Percentiles rank a stretch among this genome's conserved stretches.
phyloP scores from a whole-genome alignment of 1,140 invertebrate species.

The Carcinoscorpius rotundicauda region DNA sequence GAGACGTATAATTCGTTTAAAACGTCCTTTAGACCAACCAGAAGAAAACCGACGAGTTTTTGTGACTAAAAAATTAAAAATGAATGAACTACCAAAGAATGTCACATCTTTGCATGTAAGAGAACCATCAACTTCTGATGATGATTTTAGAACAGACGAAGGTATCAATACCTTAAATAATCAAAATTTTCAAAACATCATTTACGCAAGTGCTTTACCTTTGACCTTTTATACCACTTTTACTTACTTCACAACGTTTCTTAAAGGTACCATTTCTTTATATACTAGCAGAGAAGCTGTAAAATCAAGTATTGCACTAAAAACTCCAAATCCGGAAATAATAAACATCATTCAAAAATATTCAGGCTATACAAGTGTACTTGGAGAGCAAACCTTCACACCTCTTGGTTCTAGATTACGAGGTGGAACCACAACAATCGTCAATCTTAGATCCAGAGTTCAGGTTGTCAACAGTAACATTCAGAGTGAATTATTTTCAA shows the following conservation, averaged over 20 bases:
- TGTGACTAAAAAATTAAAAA: too few species aligned
- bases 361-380: slow-evolving; percentile 2
- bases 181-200: too few species aligned
- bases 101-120: too few species aligned
- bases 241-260: slow-evolving; percentile 80
- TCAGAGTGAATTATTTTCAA: slow-evolving; percentile 1
- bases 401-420: slow-evolving; percentile 26
- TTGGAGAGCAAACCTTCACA: slow-evolving; percentile 3
- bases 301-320: slow-evolving; percentile 12
- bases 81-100: too few species aligned
- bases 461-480: slow-evolving; percentile 15
- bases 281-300: slow-evolving; percentile 23
- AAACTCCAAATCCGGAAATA: slow-evolving; percentile 17
- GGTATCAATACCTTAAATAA: too few species aligned
- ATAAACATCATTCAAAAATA: slow-evolving; percentile 9
- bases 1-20: too few species aligned
- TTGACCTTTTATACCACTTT: slow-evolving; percentile 58
- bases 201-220: slow-evolving; percentile 4
- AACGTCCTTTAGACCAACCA: too few species aligned
- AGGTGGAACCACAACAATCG: slow-evolving; percentile 28
- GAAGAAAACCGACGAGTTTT: too few species aligned
- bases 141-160: too few species aligned
- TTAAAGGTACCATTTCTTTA: slow-evolving; percentile 77
- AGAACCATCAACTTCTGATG: too few species aligned
- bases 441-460: slow-evolving; percentile 24